A percentile compares a stretch with the other conserved stretches of the same genome.
Evolutionary conservation across 2,888 invertebrate genomes (phyloP).

Genomic region (Trichogramma evanescens): DNA sequence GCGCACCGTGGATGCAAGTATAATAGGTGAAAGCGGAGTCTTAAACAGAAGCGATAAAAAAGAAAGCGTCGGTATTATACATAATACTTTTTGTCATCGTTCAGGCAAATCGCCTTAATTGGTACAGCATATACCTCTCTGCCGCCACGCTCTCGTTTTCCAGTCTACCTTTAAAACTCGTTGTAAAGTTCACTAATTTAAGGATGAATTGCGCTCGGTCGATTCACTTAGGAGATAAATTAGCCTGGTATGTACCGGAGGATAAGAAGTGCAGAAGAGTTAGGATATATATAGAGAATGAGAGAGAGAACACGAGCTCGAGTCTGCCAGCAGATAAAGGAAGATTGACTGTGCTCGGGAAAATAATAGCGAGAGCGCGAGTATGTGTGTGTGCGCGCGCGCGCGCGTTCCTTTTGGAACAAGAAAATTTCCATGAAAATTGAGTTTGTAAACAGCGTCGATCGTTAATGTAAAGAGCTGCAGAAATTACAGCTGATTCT

Average conservation of each 20-base stretch:
- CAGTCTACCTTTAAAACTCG: conserved; percentile 2
- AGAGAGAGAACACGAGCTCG: conserved; percentile 1
- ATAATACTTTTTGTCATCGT: neutral
- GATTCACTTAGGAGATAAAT: conserved; percentile 23
- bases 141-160: too few relatives aligned
- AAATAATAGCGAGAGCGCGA: neutral
- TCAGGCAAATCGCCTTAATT: conserved; percentile 18
- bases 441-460: too few relatives aligned
- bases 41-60: neutral
- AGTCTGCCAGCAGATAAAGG: neutral
- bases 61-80: neutral
- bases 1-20: neutral
- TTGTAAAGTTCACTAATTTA: conserved; percentile 19
- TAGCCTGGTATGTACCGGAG: conserved; percentile 19
- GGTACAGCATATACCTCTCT: neutral
- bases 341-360: conserved; percentile 1
- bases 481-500: too few relatives aligned
- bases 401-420: too few relatives aligned
- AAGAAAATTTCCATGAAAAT: too few relatives aligned
- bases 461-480: too few relatives aligned
- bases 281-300: neutral
- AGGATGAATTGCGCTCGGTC: conserved; percentile 14
- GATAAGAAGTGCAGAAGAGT: neutral
- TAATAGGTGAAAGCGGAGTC: neutral
- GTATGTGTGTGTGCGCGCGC: neutral